Conservation (phyloP, 2,888 invertebrate genomes). For the Cantharis flavilabris region DNA sequence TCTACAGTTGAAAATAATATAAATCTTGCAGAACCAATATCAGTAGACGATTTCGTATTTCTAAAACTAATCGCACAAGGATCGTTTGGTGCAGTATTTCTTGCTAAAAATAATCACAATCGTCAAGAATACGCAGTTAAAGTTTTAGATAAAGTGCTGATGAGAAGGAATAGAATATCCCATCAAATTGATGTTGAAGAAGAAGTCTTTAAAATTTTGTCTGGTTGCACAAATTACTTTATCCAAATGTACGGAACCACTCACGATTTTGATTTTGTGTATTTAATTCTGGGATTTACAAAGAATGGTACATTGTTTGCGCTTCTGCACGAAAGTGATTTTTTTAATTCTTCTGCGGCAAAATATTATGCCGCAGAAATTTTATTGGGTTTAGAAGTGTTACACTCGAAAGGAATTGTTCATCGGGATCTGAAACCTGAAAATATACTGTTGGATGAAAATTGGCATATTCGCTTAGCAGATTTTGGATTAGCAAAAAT, state of each 20-base stretch:
- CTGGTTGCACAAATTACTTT: constrained; percentile 82
- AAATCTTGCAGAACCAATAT: constrained; percentile 59
- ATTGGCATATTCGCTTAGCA: constrained; percentile 94
- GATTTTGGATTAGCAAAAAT: constrained; percentile 78
- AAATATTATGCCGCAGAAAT: constrained; percentile 95
- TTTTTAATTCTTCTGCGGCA: constrained; percentile 81
- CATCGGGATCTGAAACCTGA: constrained; percentile 98
- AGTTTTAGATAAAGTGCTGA: constrained; percentile 95
- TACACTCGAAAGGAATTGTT: constrained; percentile 86
- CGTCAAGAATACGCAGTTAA: constrained; percentile 96
- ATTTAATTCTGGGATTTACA: constrained; percentile 94
- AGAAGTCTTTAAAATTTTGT: constrained; percentile 87
- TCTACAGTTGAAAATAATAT: constrained; percentile 49
- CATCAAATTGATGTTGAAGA: constrained; percentile 94
- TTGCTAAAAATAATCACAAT: constrained; percentile 89
- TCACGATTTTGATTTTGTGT: constrained; percentile 89
- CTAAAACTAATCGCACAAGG: constrained; percentile 96
- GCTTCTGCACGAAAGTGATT: constrained; percentile 88
- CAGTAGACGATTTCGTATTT: constrained; percentile 90
- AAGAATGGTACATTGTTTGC: constrained; percentile 92
- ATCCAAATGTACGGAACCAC: constrained; percentile 95
- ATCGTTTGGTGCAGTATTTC: constrained; percentile 93
- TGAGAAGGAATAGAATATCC: constrained; percentile 89
- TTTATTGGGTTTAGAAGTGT: constrained; percentile 86
- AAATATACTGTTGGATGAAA: constrained; percentile 92